Evolutionary conservation across 2,113 vertebrate genomes (phyloP).

Genomic region (Syngnathus floridae): DNA sequence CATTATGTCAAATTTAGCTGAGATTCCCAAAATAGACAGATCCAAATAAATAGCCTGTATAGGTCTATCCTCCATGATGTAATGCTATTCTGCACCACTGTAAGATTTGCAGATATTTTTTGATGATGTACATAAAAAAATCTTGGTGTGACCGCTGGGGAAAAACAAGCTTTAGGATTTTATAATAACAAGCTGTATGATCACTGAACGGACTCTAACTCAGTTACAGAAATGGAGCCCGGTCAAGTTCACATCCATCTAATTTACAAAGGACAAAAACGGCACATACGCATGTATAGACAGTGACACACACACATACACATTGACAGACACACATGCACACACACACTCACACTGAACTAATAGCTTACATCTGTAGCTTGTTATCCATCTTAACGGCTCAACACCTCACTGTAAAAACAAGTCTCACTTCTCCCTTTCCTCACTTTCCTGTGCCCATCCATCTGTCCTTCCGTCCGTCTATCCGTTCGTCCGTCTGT

Average conservation of each 20-base stretch:
- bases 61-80: not conserved
- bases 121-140: not conserved
- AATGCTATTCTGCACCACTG: not conserved
- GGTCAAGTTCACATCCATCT: not conserved
- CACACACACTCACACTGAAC: slow-evolving; percentile 18
- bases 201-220: not conserved
- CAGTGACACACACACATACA: slow-evolving; percentile 1
- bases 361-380: slow-evolving; percentile 52
- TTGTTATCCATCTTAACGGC: slow-evolving; percentile 48
- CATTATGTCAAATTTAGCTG: too few species aligned
- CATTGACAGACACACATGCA: slow-evolving; percentile 1
- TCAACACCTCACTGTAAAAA: slow-evolving; percentile 39
- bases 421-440: slow-evolving; percentile 27
- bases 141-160: not conserved
- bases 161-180: not conserved
- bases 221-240: not conserved
- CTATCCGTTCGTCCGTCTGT: not conserved
- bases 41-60: too few species aligned
- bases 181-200: not conserved
- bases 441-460: slow-evolving; percentile 27
- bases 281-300: slow-evolving; percentile 4
- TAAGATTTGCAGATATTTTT: not conserved
- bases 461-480: not conserved
- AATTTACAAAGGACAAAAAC: slow-evolving; percentile 4
- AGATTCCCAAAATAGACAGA: too few species aligned